phyloP scores from a whole-genome alignment of 2,797 vertebrate species.

The Masticophis lateralis region DNA sequence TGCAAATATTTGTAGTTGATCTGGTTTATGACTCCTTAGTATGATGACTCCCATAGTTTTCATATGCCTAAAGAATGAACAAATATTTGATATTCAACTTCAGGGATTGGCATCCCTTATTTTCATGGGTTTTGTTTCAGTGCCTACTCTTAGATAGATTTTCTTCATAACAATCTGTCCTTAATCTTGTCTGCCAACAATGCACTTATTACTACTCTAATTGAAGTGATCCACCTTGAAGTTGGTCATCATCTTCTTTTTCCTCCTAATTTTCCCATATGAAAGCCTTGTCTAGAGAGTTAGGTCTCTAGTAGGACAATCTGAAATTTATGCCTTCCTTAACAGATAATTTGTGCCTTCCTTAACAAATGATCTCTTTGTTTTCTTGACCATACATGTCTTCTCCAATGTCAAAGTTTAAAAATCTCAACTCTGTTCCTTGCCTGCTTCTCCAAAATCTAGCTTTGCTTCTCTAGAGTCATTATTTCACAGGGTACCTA shows the following conservation, averaged over 20 bases:
- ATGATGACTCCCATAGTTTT: neutral
- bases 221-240: neutral
- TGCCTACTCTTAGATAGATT: neutral
- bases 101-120: neutral
- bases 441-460: neutral
- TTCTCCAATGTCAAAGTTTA: neutral
- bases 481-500: neutral
- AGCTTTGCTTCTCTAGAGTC: neutral
- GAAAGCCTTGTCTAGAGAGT: neutral
- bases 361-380: neutral
- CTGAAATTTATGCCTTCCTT: neutral
- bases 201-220: neutral
- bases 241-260: neutral
- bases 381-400: neutral
- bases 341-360: neutral
- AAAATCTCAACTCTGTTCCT: neutral
- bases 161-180: neutral
- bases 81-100: neutral
- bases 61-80: neutral
- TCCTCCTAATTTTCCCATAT: neutral
- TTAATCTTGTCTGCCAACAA: neutral
- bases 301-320: neutral
- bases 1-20: neutral
- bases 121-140: neutral
- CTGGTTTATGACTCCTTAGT: neutral